These are phyloP conservation scores for Calephelis perditalis DNA, from an alignment of 2,888 invertebrate genomes.

Conservation along the genomic window DNA sequence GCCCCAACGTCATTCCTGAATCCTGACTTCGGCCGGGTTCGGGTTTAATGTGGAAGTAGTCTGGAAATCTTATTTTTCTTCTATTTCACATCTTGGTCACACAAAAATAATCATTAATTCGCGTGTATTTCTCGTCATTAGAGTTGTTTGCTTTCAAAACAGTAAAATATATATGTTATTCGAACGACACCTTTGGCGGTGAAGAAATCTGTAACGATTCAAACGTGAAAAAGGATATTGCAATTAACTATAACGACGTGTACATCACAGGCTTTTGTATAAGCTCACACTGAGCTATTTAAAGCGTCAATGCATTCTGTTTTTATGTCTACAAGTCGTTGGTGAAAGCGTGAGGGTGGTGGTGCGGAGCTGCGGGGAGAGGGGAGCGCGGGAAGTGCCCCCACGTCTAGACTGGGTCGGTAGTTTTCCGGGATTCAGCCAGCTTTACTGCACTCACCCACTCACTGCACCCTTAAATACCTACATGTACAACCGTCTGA, in stretches of 20 bases:
- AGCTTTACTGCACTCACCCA: conserved; percentile 75
- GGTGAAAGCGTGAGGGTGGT: conserved; percentile 62
- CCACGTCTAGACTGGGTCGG: conserved; percentile 79
- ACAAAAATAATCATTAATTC: no score
- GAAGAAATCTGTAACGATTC: conserved; percentile 14
- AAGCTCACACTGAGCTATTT: conserved; percentile 56
- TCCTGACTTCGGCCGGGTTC: no score
- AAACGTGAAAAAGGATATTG: conserved; percentile 20
- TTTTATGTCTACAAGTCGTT: conserved; percentile 65
- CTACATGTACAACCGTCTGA: conserved; percentile 52
- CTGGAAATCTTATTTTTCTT: no score
- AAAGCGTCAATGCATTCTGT: conserved; percentile 61
- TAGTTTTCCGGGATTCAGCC: conserved; percentile 78
- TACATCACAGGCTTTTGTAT: conserved; percentile 45
- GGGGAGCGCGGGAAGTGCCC: conserved; percentile 65
- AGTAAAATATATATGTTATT: no score
- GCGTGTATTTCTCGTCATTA: no score
- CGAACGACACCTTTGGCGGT: not conserved
- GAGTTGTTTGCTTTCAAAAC: no score
- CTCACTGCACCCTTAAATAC: conserved; percentile 64
- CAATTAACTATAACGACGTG: conserved; percentile 25
- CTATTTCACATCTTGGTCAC: no score
- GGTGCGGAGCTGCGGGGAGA: conserved; percentile 38
- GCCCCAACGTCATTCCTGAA: no score
- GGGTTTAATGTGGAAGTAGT: no score